A percentile compares a stretch with the other conserved stretches of the same genome.
These are phyloP conservation scores for Drosophila robusta DNA, from an alignment of 2,888 invertebrate species.

Conservation along the genomic window DNA sequence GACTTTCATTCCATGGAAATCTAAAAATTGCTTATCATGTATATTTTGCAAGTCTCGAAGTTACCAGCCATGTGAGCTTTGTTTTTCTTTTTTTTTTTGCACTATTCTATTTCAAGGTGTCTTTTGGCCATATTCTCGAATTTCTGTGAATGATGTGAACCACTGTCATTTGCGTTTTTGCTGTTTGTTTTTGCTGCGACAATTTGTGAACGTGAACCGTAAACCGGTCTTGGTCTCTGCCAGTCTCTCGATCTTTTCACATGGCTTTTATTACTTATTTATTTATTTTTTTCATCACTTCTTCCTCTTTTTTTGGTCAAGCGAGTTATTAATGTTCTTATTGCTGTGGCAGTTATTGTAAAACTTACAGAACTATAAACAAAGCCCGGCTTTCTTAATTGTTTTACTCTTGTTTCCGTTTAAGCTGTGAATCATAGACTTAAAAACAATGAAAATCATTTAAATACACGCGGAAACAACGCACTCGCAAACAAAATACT, in stretches of 20 bases:
- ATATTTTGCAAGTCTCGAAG: not conserved
- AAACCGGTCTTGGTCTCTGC: slow-evolving; percentile 45
- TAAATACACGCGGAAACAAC: slow-evolving; percentile 36
- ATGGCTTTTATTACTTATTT: slow-evolving; percentile 52
- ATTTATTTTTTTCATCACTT: slow-evolving; percentile 22
- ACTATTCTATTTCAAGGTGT: slow-evolving; percentile 30
- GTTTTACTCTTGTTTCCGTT: slow-evolving; percentile 3
- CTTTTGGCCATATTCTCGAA: slow-evolving; percentile 7
- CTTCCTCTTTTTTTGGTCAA: slow-evolving; percentile 21
- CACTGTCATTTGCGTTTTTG: slow-evolving; percentile 61
- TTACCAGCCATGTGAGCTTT: not conserved
- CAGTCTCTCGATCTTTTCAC: slow-evolving; percentile 31
- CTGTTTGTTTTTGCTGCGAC: slow-evolving; percentile 50
- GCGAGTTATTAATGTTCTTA: slow-evolving; percentile 39
- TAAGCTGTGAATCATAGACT: slow-evolving; percentile 33
- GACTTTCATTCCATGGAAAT: not conserved
- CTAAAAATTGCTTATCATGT: not conserved
- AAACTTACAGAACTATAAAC: slow-evolving; percentile 20
- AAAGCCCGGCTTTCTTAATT: slow-evolving; percentile 8
- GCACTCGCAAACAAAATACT: slow-evolving; percentile 25
- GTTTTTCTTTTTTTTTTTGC: not conserved
- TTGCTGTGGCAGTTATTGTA: slow-evolving; percentile 27
- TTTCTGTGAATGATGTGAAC: slow-evolving; percentile 49
- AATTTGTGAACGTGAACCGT: slow-evolving; percentile 57
- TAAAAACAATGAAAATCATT: slow-evolving; percentile 24